Evolutionary conservation across 1,140 invertebrate species (phyloP).

Genomic region (Colletes latitarsis): DNA sequence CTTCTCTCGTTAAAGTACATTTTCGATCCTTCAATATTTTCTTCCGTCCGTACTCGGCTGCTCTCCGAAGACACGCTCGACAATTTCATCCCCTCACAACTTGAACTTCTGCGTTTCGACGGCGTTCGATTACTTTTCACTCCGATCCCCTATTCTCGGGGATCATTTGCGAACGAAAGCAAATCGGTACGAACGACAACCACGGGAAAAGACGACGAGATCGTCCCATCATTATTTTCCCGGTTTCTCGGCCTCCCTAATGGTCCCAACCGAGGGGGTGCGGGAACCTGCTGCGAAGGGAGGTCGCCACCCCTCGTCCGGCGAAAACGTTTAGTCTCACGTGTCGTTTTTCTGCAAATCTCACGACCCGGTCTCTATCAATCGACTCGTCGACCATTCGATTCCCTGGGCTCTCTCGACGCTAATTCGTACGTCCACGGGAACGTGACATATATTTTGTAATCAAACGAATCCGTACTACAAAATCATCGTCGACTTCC

Average conservation of each 20-base stretch:
- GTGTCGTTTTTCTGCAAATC: not conserved
- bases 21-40: too few relatives aligned
- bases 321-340: conserved; percentile 42
- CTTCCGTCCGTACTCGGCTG: too few relatives aligned
- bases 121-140: not conserved
- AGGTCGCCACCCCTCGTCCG: not conserved
- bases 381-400: not conserved
- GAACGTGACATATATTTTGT: too few relatives aligned
- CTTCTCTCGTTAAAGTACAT: not conserved
- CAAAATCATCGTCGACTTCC: too few relatives aligned
- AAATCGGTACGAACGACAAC: conserved; percentile 4
- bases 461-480: too few relatives aligned
- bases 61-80: too few relatives aligned
- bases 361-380: not conserved
- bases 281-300: not conserved
- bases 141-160: not conserved
- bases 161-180: conserved; percentile 19
- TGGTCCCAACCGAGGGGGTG: not conserved
- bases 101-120: too few relatives aligned
- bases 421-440: too few relatives aligned
- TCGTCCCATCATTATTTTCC: conserved; percentile 53
- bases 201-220: conserved; percentile 27
- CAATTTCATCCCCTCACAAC: too few relatives aligned
- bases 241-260: conserved; percentile 23
- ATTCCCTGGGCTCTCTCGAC: too few relatives aligned